Evolutionary conservation across 2,797 vertebrate species (phyloP).

Genomic region (Lophotriccus pileatus): DNA sequence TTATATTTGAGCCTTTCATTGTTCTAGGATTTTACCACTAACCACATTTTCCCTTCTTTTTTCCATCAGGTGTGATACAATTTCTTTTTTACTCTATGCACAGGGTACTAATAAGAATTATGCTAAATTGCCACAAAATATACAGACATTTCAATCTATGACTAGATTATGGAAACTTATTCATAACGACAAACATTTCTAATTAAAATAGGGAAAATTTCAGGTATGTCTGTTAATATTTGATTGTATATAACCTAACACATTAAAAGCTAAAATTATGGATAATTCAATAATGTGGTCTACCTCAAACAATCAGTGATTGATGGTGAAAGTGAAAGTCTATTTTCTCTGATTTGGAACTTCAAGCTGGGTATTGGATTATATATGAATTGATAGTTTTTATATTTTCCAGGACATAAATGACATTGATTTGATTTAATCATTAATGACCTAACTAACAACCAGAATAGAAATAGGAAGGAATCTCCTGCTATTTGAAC

Average conservation of each 20-base stretch:
- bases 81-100: constrained; percentile 66
- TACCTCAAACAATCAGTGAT: constrained; percentile 72
- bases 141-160: constrained; percentile 35
- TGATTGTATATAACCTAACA: constrained; percentile 59
- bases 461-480: neutral
- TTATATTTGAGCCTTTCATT: constrained; percentile 66
- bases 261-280: constrained; percentile 44
- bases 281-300: constrained; percentile 66
- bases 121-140: constrained; percentile 61
- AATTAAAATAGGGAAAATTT: constrained; percentile 60
- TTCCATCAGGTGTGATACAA: constrained; percentile 58
- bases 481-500: constrained; percentile 5
- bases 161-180: constrained; percentile 65
- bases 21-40: constrained; percentile 58
- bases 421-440: neutral
- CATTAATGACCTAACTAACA: neutral
- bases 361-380: constrained; percentile 32
- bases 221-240: constrained; percentile 48
- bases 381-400: constrained; percentile 24
- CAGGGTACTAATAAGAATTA: constrained; percentile 64
- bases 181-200: constrained; percentile 48
- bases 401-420: constrained; percentile 19
- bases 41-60: constrained; percentile 59
- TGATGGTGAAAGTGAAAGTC: constrained; percentile 58
- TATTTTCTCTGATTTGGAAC: constrained; percentile 41